These are phyloP conservation scores for Nematostella vectensis DNA, from an alignment of 92 coral and sea anemone species.

Conservation along the genomic window DNA sequence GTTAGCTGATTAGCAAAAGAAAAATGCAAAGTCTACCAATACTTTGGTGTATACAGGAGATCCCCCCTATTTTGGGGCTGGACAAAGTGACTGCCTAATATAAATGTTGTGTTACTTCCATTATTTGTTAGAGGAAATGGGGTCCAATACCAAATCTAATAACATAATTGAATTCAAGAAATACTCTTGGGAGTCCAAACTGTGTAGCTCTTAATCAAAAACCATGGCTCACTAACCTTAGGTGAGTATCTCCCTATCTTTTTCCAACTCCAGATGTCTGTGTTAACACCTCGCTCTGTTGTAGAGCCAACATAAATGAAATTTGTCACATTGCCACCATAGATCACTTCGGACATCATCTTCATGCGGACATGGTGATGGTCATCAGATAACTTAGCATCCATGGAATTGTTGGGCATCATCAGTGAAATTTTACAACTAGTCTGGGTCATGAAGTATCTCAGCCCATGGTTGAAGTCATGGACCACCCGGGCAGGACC, in stretches of 20 bases:
- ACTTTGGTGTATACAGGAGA: no score
- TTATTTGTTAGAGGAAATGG: no score
- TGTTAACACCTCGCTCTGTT: conserved; percentile 51
- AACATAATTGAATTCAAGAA: no score
- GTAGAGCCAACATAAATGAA: conserved; percentile 44
- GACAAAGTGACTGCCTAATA: no score
- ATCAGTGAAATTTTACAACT: conserved; percentile 16
- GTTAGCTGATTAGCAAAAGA: no score
- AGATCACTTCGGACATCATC: conserved; percentile 43
- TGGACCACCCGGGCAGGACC: conserved; percentile 10
- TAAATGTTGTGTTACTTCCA: no score
- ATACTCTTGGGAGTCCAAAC: no score
- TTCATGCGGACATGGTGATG: conserved; percentile 56
- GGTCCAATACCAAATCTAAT: no score
- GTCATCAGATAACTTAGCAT: conserved; percentile 18
- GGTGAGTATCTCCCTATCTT: neutral
- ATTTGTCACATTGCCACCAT: conserved; percentile 7
- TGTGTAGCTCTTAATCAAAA: no score
- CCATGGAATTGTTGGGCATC: neutral
- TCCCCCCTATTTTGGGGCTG: no score
- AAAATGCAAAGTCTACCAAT: no score
- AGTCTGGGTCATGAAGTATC: conserved; percentile 29
- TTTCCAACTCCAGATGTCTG: conserved; percentile 60
- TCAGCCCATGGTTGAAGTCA: conserved; percentile 65
- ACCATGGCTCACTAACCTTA: no score